Evolutionary conservation across 2,888 invertebrate genomes (phyloP), one percentile per base, ranked within the genome.

Genomic region (Camponotus fellah): DNA sequence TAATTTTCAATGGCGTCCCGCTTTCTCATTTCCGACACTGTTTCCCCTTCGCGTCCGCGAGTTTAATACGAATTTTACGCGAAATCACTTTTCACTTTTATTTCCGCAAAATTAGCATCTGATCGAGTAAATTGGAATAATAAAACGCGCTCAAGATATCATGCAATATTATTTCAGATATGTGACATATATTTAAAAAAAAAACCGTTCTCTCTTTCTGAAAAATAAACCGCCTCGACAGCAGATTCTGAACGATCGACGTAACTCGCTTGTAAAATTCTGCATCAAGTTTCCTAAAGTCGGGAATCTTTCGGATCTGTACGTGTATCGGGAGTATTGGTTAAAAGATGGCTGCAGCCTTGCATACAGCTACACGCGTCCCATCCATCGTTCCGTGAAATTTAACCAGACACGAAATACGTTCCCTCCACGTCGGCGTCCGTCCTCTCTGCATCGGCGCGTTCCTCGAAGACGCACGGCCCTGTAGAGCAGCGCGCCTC

Each of bases 381-480:
- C 76, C 86, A 88, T 88, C 89, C 83, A 88, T 85, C 82, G 75
- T 87, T 77, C 86, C 87, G 84, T 87, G 89, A 92, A 91, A 92
- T 91, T 90, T 90, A 92, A 90, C 85, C 88, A 88, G 88, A 85
- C 85, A 81, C 76, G 69, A 83, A 86, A 83, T 88, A 86, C 81
- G 85, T 86, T 87, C 84, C 64, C 64, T 58, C 60, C 49, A 74
- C 85, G 80, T 87, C 82, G 84, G 40, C 66, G 81, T 85, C 76
- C 79, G 76, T 76, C 77, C 71, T 75, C 81, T 76, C 79, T 58
- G 85, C 85, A 84, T 85, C 86, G 86, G 81, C 66, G 53, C 37
- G 37, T 53, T 71, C 64, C 72, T 84, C 81, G 37, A 74, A 62
- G 79, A 82, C 69, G 85, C 82, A 71, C 71, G 60, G 72, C 69